Base-by-base conservation (phyloP, 2,797 vertebrate genomes). In the Silurus aristotelis region DNA sequence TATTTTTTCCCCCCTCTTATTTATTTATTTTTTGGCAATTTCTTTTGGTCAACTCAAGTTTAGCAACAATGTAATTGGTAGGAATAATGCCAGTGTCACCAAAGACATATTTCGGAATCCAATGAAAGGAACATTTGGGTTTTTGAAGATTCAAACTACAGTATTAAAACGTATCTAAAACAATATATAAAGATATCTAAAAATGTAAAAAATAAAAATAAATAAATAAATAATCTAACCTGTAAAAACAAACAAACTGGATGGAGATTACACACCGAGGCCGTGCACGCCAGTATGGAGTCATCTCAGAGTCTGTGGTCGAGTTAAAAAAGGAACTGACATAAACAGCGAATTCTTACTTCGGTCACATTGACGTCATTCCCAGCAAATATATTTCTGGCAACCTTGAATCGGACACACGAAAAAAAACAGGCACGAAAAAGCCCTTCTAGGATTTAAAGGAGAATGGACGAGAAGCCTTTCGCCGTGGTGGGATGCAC, bases 301-400 rank as follows among this genome's bases (percentile, higher is more conserved):
- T 31, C 25, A 60, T 27, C 60, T 27, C 2, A 7, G 75, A 64
- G 55, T 52, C 15, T 55, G 46, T 81, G 46, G 43, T 64, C 27
- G 14, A 15, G n/a, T 7, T 67, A 19, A 20, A 67, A 66, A 66
- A 81, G 25, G 79, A 67, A 55, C 46, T 55, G 63, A 81, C 25
- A 81, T 52, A 66, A 64, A 43, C 61, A 66, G 75, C 19, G 2
- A 61, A 78, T 58, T 60, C 25, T 79, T 52, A n/a, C 31, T 71
- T 72, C 17, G 72, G 14, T 43, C 43, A n/a, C 76, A 63, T 9
- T 64, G 22, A 25, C 38, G 22, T 79, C 60, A 64, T 48, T 79
- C 20, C 31, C 46, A 63, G 12, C 5, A 22, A 13, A 22, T n/a
- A 46, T n/a, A 22, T 79, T n/a, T 78, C 58, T 31, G 13, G 20